Percentiles rank a stretch among this genome's conserved stretches.
Conservation (phyloP, 2,797 vertebrate genomes). For the Pangasius djambal region DNA sequence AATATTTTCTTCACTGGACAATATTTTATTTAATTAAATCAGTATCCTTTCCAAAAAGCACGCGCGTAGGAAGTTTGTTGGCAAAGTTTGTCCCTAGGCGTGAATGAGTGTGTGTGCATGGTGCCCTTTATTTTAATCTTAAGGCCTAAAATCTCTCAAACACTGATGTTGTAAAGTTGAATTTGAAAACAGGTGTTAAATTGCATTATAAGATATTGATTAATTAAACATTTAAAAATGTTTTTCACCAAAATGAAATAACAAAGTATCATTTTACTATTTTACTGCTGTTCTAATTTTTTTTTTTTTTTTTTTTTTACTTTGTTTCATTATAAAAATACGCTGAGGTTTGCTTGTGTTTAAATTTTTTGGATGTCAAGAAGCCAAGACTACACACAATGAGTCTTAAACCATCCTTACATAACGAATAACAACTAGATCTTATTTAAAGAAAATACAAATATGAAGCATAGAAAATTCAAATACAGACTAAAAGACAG, state of each 20-base stretch:
- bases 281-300: not conserved
- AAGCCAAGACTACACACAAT: not conserved
- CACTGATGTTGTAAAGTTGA: not conserved
- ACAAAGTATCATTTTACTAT: not conserved
- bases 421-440: not conserved
- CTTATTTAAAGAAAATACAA: not conserved
- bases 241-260: too few relatives aligned
- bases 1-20: not conserved
- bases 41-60: not conserved
- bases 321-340: not conserved
- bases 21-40: not conserved
- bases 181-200: not conserved
- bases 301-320: not conserved
- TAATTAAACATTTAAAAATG: not conserved
- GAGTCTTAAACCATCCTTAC: not conserved
- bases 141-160: not conserved
- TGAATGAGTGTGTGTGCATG: not conserved
- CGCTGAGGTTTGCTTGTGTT: not conserved
- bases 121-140: not conserved
- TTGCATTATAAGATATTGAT: not conserved
- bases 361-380: not conserved
- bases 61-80: not conserved
- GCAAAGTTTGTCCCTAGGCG: not conserved
- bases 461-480: not conserved
- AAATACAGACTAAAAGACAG: not conserved